Conservation (phyloP, 2,888 invertebrate species). For the Mylabris sibirica region DNA sequence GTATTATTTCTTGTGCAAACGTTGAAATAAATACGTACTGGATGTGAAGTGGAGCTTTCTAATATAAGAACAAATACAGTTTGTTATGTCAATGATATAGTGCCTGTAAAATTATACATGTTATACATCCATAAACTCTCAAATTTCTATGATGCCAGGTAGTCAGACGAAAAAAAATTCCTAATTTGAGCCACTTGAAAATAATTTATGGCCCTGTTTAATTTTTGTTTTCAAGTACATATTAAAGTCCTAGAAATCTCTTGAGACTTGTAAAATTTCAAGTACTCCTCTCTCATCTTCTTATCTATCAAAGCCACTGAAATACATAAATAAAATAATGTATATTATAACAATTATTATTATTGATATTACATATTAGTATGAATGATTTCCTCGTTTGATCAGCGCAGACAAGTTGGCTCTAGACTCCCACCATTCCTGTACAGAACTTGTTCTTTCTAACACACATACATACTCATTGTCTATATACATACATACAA, state of each 20-base stretch:
- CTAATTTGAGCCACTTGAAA: conserved; percentile 1
- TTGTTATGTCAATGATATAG: neutral
- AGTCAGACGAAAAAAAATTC: neutral
- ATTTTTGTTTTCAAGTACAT: neutral
- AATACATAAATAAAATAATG: conserved; percentile 18
- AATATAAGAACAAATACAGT: too few species aligned
- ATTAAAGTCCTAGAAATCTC: too few species aligned
- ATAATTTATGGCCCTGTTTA: neutral
- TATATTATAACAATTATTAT: conserved; percentile 18
- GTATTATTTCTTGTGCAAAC: too few species aligned
- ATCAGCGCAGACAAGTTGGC: conserved; percentile 40
- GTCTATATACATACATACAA: neutral
- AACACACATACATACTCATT: neutral
- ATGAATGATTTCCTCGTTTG: conserved; percentile 30
- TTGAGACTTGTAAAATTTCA: neutral
- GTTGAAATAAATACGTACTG: too few species aligned
- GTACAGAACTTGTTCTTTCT: conserved; percentile 35
- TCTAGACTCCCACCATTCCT: conserved; percentile 32
- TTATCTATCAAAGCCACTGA: conserved; percentile 5
- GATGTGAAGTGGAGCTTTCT: too few species aligned
- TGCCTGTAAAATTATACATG: neutral
- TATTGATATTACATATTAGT: conserved; percentile 21
- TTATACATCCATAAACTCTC: neutral
- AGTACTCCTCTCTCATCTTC: neutral
- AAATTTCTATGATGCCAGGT: neutral